Evolutionary conservation across 2,113 vertebrate species (phyloP).

Genomic region (Meles meles): DNA sequence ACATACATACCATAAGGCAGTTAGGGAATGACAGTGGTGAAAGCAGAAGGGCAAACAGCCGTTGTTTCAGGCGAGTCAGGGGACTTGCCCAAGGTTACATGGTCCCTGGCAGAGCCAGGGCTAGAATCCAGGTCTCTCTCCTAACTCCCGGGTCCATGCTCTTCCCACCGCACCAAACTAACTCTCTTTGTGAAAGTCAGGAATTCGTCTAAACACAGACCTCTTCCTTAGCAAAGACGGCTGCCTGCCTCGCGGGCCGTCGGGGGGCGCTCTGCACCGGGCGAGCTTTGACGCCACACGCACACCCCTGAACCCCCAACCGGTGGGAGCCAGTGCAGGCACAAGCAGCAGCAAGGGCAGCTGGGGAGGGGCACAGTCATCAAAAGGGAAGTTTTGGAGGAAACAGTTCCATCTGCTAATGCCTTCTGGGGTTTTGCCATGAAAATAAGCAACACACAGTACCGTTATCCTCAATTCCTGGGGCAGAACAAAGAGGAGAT

Average conservation of each 20-base stretch:
- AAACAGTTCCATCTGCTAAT: not conserved
- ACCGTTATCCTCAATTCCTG: not conserved
- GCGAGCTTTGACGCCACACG: not conserved
- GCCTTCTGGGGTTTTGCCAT: not conserved
- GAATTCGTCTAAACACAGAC: not conserved
- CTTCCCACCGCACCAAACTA: not conserved
- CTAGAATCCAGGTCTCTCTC: not conserved
- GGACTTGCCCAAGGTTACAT: not conserved
- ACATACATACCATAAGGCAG: not conserved
- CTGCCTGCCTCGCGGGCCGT: accelerated
- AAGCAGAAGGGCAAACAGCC: not conserved
- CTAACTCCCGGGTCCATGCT: accelerated
- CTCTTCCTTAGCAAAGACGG: not conserved
- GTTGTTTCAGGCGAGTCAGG: not conserved
- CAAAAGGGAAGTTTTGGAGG: not conserved
- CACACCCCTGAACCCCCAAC: accelerated
- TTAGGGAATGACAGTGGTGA: not conserved
- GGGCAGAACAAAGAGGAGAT: conserved; percentile 27
- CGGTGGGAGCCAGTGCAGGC: too few species aligned
- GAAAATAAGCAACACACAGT: not conserved
- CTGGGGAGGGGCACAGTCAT: not conserved
- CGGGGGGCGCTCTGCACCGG: accelerated
- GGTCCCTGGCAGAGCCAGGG: not conserved
- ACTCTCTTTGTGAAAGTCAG: not conserved
- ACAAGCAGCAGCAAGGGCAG: not conserved